A percentile compares a stretch with the other conserved stretches of the same genome.
Conservation (phyloP, 2,797 vertebrate species). For the Schizothorax lantsangensis region DNA sequence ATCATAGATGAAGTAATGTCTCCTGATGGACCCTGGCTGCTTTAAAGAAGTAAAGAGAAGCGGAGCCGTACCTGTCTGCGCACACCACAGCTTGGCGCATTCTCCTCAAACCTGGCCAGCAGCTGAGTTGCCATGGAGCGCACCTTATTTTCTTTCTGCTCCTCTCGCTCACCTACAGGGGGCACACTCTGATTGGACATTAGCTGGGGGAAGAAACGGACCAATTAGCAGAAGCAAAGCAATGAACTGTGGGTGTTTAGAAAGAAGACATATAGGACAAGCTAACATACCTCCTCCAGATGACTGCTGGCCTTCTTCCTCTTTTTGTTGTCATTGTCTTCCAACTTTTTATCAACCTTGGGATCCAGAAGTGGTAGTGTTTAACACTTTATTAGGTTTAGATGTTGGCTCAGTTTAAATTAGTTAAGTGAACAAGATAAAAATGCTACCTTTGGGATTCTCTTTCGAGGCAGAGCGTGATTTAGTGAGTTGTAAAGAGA, state of each 20-base stretch:
- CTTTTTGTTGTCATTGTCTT: conserved; percentile 88
- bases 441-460: conserved; percentile 85
- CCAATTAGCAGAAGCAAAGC: not conserved
- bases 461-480: conserved; percentile 84
- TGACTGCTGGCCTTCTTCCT: conserved; percentile 82
- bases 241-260: not conserved
- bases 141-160: conserved; percentile 89
- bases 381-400: not conserved
- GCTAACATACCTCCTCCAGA: conserved; percentile 83
- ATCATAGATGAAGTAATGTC: not conserved
- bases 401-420: not conserved
- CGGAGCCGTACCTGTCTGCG: conserved; percentile 81
- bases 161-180: conserved; percentile 75
- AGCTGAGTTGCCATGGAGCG: conserved; percentile 94
- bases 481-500: conserved; percentile 80
- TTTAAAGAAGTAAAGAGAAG: not conserved
- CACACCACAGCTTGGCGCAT: conserved; percentile 72
- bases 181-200: conserved; percentile 79
- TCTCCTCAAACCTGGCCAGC: conserved; percentile 94
- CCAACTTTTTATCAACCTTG: conserved; percentile 83
- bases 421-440: not conserved
- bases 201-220: conserved; percentile 48
- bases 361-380: not conserved
- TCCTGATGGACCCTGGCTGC: not conserved
- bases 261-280: not conserved